Base-by-base conservation (phyloP, 2,113 vertebrate species). In the Alces alces region DNA sequence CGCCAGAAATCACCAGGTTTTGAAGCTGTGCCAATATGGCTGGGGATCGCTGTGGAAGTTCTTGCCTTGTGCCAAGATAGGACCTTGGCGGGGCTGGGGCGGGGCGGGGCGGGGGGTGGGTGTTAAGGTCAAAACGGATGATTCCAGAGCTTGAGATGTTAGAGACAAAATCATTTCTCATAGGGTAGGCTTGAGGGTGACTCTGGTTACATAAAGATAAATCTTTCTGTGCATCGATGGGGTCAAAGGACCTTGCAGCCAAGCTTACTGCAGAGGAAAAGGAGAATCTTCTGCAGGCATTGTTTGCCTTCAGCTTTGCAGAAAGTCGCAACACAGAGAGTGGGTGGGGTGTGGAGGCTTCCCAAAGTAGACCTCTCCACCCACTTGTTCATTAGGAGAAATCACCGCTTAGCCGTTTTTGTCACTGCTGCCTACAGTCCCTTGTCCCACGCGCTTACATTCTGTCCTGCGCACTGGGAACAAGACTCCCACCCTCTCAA, bases 331-430 rank as follows among this genome's bases (percentile, higher is more conserved):
- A 97, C 43, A 90, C 86, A 91, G 95, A 43, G 82, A 92, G 98
- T 96, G 89, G 97, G 97, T 73, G 92, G 91, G 86, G 87, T 97
- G 96, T 97, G 94, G 94, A 98, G 97, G 86, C 86, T 98, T 98
- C 98, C 95, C 93, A 98, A 98, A 98, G 98, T 97, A 98, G 98
- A 97, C 96, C 93, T 96, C 47, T 78, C 92, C 76, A 1, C 97
- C 98, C 97, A 96, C 98, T 86, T 78, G 84, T 97, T 97, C 97
- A 98, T 98, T 98, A 98, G 97, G 82, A 97, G 97, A 98, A 97
- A 96, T 96, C 97, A 97, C 97, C 97, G 96, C 97, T 96, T 82
- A 88, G 97, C 98, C 52, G 84, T 87, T 98, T 96, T 92, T 97
- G 93, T 97, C 97, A 93, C 93, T 88, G 43, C 96, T 89, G 30